Conservation (phyloP, 2,113 vertebrate species). For the Danionella cerebrum region DNA sequence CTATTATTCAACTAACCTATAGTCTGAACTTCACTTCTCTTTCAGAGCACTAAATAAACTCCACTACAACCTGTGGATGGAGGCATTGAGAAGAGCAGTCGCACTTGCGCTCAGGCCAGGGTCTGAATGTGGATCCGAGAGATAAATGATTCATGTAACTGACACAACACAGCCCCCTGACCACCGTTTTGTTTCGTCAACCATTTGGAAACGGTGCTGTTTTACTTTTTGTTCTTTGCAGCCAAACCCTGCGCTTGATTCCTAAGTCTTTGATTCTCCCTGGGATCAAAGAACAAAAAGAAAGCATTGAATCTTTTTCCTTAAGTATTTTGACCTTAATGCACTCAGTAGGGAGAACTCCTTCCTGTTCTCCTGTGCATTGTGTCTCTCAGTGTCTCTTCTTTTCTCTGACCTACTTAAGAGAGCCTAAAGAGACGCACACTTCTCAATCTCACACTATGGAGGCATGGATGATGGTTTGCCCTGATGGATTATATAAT, state of each 20-base stretch:
- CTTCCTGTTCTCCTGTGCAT: neutral
- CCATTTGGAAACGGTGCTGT: neutral
- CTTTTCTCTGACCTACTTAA: neutral
- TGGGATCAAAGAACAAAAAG: neutral
- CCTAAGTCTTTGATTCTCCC: neutral
- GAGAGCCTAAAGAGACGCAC: neutral
- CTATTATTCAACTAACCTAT: neutral
- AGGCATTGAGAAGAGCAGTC: neutral
- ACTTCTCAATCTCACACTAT: neutral
- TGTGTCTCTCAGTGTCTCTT: neutral
- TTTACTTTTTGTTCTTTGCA: neutral
- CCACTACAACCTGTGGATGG: neutral
- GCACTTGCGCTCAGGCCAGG: neutral
- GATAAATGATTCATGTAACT: neutral
- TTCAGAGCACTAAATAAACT: slow-evolving; percentile 3
- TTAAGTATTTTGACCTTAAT: neutral
- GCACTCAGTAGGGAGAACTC: neutral
- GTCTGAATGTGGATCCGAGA: neutral
- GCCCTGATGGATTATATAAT: neutral
- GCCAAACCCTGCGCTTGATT: neutral
- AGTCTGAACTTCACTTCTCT: neutral
- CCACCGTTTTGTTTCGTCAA: neutral
- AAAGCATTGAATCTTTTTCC: neutral
- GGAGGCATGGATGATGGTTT: neutral
- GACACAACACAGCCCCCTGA: neutral